Percentiles rank a stretch among this genome's conserved stretches.
Conservation (phyloP, 2,797 vertebrate genomes). For the Pachyuromys duprasi region DNA sequence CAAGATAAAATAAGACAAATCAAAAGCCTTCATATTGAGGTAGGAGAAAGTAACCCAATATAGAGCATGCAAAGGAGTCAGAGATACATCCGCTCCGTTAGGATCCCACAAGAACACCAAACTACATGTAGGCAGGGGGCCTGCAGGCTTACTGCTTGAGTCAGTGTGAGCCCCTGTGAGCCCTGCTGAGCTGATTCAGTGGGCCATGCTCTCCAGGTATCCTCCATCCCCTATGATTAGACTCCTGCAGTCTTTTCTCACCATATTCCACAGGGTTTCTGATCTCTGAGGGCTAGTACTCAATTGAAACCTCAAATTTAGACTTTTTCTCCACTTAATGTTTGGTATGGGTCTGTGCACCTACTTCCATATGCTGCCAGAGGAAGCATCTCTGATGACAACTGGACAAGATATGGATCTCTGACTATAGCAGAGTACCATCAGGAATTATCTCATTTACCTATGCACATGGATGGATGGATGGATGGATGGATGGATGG, state of each 20-base stretch:
- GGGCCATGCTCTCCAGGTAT: background rate
- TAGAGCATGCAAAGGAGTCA: background rate
- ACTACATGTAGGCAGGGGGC: background rate
- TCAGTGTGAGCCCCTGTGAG: background rate
- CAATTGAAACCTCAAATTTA: background rate
- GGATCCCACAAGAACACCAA: background rate
- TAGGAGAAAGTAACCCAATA: background rate
- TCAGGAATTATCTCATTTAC: background rate
- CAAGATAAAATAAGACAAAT: background rate
- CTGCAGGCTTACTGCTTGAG: background rate
- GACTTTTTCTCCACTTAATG: background rate
- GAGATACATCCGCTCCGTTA: background rate
- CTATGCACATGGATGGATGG: too few species aligned
- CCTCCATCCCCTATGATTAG: too few species aligned
- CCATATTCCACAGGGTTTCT: too few species aligned
- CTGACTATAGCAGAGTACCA: background rate
- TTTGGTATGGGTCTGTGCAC: background rate
- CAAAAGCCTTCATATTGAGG: background rate
- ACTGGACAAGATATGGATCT: background rate
- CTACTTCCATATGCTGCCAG: background rate
- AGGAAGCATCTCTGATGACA: background rate
- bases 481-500: too few species aligned
- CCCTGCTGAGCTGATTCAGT: background rate
- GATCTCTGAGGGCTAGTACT: too few species aligned
- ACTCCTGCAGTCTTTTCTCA: background rate